phyloP scores from a whole-genome alignment of 2,113 vertebrate species.

The Podocnemis expansa region DNA sequence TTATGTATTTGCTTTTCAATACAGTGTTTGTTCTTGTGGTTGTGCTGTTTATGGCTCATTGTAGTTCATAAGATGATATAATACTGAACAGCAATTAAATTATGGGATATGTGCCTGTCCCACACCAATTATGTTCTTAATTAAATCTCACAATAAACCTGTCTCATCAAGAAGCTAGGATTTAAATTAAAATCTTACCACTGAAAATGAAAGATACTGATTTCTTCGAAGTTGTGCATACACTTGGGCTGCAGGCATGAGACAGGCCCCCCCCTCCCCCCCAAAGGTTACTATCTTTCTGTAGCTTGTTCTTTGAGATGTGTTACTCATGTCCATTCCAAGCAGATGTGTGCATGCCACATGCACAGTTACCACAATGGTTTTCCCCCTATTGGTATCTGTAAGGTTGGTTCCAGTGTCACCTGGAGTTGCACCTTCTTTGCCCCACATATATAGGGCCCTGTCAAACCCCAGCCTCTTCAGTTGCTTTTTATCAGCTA shows the following conservation, averaged over 20 bases:
- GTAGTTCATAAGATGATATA: background rate
- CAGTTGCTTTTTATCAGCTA: no score
- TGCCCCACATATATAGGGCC: no score
- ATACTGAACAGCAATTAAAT: background rate
- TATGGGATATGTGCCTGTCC: background rate
- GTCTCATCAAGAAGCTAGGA: background rate
- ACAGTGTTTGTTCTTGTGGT: background rate
- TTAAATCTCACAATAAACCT: background rate
- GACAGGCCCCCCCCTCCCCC: background rate
- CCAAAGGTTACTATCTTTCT: no score
- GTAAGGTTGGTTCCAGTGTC: no score
- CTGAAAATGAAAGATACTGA: background rate
- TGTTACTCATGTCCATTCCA: no score
- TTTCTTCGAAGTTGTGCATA: background rate
- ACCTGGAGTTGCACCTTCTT: no score
- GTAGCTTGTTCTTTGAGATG: no score
- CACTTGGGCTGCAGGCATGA: background rate
- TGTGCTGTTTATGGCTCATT: rapidly evolving
- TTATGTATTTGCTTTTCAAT: background rate
- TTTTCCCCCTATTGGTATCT: no score
- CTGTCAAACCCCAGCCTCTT: no score
- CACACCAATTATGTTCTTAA: background rate
- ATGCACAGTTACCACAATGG: no score
- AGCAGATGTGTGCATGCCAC: no score
- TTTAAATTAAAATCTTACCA: background rate